A percentile compares a stretch with the other conserved stretches of the same genome.
phyloP scores from a whole-genome alignment of 2,888 invertebrate species.

The Sphecodes monilicornis region DNA sequence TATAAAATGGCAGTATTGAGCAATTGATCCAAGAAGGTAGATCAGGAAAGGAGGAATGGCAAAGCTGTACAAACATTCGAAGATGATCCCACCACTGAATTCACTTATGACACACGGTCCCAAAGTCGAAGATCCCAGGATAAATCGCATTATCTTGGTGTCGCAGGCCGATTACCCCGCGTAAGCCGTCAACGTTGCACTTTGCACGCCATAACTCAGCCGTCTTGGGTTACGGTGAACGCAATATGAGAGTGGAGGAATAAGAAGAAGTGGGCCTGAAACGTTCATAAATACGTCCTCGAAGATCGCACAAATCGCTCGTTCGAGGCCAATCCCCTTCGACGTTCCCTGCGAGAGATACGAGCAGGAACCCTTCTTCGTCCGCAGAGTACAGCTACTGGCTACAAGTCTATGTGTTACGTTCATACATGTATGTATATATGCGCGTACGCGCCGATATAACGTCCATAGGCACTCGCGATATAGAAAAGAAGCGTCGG shows the following conservation, averaged over 20 bases:
- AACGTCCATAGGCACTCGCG: slow-evolving; percentile 64
- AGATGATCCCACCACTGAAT: not conserved
- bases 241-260: slow-evolving; percentile 68
- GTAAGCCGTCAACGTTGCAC: slow-evolving; percentile 27
- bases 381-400: slow-evolving; percentile 48
- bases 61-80: not conserved
- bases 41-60: not conserved
- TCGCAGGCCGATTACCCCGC: slow-evolving; percentile 4
- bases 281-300: slow-evolving; percentile 80
- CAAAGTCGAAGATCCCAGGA: not conserved
- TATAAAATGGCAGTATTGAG: too few relatives aligned
- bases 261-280: slow-evolving; percentile 57
- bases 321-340: slow-evolving; percentile 74
- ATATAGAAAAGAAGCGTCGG: slow-evolving; percentile 53
- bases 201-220: slow-evolving; percentile 56
- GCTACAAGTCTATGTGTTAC: not conserved
- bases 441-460: slow-evolving; percentile 57
- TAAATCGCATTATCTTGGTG: not conserved
- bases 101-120: not conserved
- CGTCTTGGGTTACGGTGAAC: slow-evolving; percentile 40
- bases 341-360: slow-evolving; percentile 69
- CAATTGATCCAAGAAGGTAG: not conserved
- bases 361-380: slow-evolving; percentile 72
- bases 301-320: slow-evolving; percentile 80
- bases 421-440: slow-evolving; percentile 22